Evolutionary conservation across 2,888 invertebrate genomes (phyloP).

Genomic region (Agrotis segetum): DNA sequence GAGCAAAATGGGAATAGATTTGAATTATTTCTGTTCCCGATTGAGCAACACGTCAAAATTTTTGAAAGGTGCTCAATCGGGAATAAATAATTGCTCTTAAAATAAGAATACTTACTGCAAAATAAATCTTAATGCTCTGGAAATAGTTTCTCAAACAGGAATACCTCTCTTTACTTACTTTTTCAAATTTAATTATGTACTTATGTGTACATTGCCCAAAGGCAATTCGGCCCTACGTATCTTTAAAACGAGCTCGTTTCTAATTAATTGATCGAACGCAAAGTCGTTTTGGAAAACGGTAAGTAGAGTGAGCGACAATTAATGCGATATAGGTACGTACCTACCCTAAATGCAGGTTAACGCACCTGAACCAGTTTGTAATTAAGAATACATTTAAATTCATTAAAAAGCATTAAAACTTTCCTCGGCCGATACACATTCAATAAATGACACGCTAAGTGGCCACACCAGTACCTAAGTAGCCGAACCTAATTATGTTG

Average conservation of each 20-base stretch:
- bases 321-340: conserved; percentile 60
- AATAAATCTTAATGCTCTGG: too few relatives aligned
- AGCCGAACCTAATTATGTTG: conserved; percentile 66
- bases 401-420: conserved; percentile 88
- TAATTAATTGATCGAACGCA: conserved; percentile 37
- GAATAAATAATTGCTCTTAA: too few relatives aligned
- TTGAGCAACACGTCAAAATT: too few relatives aligned
- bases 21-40: too few relatives aligned
- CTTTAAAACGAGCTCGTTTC: conserved; percentile 25
- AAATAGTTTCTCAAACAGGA: too few relatives aligned
- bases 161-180: too few relatives aligned
- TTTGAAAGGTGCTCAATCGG: too few relatives aligned
- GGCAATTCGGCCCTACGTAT: conserved; percentile 9
- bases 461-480: conserved; percentile 75
- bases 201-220: not conserved
- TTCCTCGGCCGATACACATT: conserved; percentile 80
- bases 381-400: conserved; percentile 90
- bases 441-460: conserved; percentile 76
- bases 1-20: too few relatives aligned
- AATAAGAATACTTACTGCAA: too few relatives aligned
- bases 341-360: conserved; percentile 81
- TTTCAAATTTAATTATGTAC: too few relatives aligned
- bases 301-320: conserved; percentile 56
- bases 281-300: conserved; percentile 53
- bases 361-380: conserved; percentile 87